Percentiles rank a stretch among this genome's conserved stretches.
phyloP scores from a whole-genome alignment of 2,113 vertebrate species.

The Pelobates fuscus region DNA sequence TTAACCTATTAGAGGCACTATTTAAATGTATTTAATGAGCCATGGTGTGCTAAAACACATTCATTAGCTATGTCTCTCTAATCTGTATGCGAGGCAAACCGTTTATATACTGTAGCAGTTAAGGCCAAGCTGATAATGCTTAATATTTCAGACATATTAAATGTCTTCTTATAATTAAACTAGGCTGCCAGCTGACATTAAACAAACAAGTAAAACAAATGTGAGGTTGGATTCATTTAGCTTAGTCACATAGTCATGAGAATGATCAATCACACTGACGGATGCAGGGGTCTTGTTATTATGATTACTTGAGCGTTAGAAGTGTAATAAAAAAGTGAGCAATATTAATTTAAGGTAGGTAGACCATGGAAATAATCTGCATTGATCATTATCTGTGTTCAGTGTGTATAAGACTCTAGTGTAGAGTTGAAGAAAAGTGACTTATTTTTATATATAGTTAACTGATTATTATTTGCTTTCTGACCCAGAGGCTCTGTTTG shows the following conservation, averaged over 20 bases:
- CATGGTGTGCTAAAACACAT: neutral
- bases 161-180: conserved; percentile 7
- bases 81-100: neutral
- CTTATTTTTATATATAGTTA: no score
- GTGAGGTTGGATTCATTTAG: neutral
- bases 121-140: neutral
- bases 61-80: neutral
- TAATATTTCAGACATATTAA: conserved; percentile 1
- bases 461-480: no score
- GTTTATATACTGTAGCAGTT: conserved; percentile 2
- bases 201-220: conserved; percentile 12
- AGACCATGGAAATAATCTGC: no score
- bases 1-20: neutral
- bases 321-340: no score
- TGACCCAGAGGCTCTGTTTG: no score
- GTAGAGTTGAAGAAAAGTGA: no score
- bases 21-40: neutral
- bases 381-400: no score
- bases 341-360: no score
- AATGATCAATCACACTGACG: neutral
- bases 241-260: neutral
- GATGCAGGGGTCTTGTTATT: neutral
- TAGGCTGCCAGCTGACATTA: neutral
- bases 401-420: no score
- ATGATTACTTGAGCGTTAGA: no score